Base-by-base conservation (phyloP, 1,140 invertebrate species). In the Saccostrea cuccullata region DNA sequence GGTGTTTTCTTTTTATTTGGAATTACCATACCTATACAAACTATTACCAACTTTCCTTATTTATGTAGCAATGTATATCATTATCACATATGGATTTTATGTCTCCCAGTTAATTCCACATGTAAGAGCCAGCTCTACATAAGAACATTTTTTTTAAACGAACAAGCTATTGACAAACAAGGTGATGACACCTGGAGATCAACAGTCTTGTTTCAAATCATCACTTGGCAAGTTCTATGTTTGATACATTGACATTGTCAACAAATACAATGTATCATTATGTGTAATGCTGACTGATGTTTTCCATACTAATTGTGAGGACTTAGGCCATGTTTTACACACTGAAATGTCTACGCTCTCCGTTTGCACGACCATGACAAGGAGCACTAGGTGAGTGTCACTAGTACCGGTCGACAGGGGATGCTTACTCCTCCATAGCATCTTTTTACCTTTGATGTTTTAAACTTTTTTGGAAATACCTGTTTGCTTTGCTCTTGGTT, bases 151-250 rank as follows among this genome's bases (percentile, higher is more conserved):
- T n/a, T 73, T 1, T 73, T 1, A 73, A 73, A 15, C 5, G 70
- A 73, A 5, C 70, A 73, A n/a, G 70, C 70, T 73, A 73, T n/a
- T 73, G 70, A 36, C 30, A 23, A 73, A 73, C 70, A 26, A 73
- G 70, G 12, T 73, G 8, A 36, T 73, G n/a, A 36, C 0, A 36
- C 30, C 0, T 36, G 30, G 30, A 36, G 0, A 36, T 36, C 30
- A 36, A 36, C 30, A 1, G 70, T 73, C 8, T 73, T n/a, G n/a
- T 73, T n/a, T 73, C 12, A 73, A 73, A n/a, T 73, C n/a, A 73
- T 12, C n/a, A 26, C n/a, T 73, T 73, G 1, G n/a, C 70, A 73
- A 73, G 11, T 73, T 73, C 8, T 23, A 2, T 73, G 70, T 12
- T 36, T 36, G 5, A 15, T 73, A 73, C n/a, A 73, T 4, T n/a